These are phyloP conservation scores for Gnathonemus echidnorhynchus DNA, from an alignment of 2,113 vertebrate species.

Conservation along the genomic window DNA sequence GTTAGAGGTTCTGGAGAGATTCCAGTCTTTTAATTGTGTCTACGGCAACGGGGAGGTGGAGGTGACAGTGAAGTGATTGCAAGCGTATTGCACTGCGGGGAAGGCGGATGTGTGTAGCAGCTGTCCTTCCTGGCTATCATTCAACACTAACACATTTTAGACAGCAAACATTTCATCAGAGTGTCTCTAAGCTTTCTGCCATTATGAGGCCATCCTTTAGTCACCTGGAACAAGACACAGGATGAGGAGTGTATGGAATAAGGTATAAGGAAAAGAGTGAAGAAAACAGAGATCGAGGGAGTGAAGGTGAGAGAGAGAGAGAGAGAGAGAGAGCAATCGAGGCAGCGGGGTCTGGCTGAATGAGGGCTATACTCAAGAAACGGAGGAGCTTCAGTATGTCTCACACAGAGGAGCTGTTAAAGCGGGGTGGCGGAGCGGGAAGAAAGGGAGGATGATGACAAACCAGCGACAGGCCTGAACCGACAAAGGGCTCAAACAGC, in stretches of 20 bases:
- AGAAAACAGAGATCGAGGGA: neutral
- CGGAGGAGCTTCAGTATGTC: neutral
- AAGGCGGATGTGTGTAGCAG: neutral
- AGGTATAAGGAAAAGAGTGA: neutral
- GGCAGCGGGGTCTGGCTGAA: neutral
- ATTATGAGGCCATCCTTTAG: neutral
- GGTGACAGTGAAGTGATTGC: neutral
- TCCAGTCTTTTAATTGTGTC: conserved; percentile 16
- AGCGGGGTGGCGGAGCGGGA: neutral
- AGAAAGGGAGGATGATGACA: neutral
- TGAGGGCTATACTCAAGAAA: neutral
- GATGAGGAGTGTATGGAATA: neutral
- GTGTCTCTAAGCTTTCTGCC: neutral
- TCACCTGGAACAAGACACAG: neutral
- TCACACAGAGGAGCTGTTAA: neutral
- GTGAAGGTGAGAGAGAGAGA: neutral
- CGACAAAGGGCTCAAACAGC: neutral
- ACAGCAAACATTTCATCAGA: conserved; percentile 4
- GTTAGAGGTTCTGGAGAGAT: neutral
- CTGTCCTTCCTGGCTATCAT: neutral
- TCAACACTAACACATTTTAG: neutral
- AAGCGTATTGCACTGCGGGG: neutral
- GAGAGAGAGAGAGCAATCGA: neutral
- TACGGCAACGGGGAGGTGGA: neutral
- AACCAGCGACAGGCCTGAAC: neutral